Percentiles rank a stretch among this genome's conserved stretches.
phyloP scores from a whole-genome alignment of 2,113 vertebrate species.

The Cyanistes caeruleus region DNA sequence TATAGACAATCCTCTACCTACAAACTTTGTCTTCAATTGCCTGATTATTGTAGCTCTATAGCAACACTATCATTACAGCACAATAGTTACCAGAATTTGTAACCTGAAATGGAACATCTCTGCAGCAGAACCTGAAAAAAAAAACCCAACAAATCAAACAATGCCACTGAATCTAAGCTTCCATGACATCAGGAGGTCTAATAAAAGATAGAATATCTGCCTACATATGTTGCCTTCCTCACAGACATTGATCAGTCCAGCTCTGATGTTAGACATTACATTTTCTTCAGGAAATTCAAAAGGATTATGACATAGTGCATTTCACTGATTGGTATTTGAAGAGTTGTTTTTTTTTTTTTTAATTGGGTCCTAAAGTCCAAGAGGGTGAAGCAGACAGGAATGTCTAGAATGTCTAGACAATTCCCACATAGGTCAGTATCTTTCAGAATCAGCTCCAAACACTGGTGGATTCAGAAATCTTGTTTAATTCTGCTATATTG shows the following conservation, averaged over 20 bases:
- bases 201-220: slow-evolving; percentile 2
- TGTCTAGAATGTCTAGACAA: not conserved
- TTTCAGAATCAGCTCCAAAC: not conserved
- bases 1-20: slow-evolving; percentile 51
- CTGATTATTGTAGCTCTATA: slow-evolving; percentile 39
- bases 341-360: not conserved
- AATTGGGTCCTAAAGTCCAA: not conserved
- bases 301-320: not conserved
- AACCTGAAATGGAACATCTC: slow-evolving; percentile 23
- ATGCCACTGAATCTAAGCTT: not conserved
- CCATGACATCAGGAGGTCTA: not conserved
- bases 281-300: not conserved
- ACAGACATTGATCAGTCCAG: not conserved
- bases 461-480: not conserved
- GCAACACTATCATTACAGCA: slow-evolving; percentile 40
- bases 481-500: not conserved
- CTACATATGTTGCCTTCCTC: not conserved
- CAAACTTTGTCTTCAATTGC: slow-evolving; percentile 9
- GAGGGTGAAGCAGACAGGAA: not conserved
- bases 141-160: not conserved
- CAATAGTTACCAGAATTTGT: slow-evolving; percentile 15
- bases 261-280: not conserved
- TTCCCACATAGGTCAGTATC: fast-evolving
- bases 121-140: not conserved
- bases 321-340: not conserved